Base-by-base conservation (phyloP, 2,888 invertebrate species). In the Drosophila pseudotalamancana region DNA sequence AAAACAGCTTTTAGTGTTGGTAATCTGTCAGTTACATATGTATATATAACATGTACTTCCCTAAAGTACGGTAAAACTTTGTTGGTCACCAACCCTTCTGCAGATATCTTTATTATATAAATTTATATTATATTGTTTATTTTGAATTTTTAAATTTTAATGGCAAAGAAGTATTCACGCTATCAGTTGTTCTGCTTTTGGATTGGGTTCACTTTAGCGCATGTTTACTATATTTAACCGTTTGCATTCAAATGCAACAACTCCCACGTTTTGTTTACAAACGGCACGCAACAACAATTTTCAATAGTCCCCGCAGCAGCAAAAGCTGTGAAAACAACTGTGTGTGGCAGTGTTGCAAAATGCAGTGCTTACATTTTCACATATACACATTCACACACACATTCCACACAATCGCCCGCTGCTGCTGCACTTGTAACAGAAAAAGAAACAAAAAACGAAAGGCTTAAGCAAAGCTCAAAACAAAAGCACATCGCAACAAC, bases 391-490 rank as follows among this genome's bases (percentile, higher is more conserved):
- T n/a, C 37, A 55, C 42, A 54, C 42, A 69, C 45, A 64, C 49
- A 55, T 49, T 49, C 39, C 46, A 54, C 11, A 62, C 31, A 42
- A 25, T 59, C 35, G 56, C 49, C 56, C 35, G 56, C 49, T 78
- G 82, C 82, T 42, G 64, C 42, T 78, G 77, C 77, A 78, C 77
- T 78, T 78, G 80, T 77, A 77, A 62, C 59, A 72, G 51, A 48
- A 48, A 42, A 21, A 43, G 51, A 37, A n/a, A 49, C 43, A 40
- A 61, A 68, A 78, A 80, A 56, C 70, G 73, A 80, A 84, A 64
- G 75, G 65, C 54, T 55, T 72, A 69, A 77, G 76, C 74, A 73
- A 80, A 72, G 77, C 81, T 80, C 61, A 77, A 76, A 61, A 62
- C 73, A 68, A 64, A 79, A 57, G 62, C 62, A 51, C 50, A 63